Conservation (phyloP, 2,113 vertebrate genomes). For the Callipepla squamata region DNA sequence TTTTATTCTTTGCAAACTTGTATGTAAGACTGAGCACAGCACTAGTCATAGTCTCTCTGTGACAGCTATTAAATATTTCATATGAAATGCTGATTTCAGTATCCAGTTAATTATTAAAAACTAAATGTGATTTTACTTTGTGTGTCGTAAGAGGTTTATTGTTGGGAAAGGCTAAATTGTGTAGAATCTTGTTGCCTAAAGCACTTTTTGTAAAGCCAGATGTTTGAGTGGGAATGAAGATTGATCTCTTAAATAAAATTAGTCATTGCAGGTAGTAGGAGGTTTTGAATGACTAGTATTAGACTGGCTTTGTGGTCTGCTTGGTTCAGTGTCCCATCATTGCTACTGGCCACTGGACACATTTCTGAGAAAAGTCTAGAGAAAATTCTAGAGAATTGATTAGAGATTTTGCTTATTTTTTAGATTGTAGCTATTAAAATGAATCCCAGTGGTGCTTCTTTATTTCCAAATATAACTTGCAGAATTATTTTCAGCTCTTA, state of each 20-base stretch:
- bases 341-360: background rate
- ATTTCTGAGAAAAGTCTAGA: background rate
- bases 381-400: background rate
- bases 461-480: background rate
- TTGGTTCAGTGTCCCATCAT: background rate
- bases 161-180: background rate
- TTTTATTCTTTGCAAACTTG: background rate
- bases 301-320: background rate
- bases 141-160: background rate
- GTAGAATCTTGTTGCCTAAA: background rate
- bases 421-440: background rate
- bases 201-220: background rate
- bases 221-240: background rate
- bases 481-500: background rate
- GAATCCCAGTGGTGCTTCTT: background rate
- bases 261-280: background rate
- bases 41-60: background rate
- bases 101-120: slow-evolving; percentile 8
- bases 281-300: background rate
- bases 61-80: slow-evolving; percentile 26
- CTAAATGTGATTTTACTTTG: background rate
- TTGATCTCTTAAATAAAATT: background rate
- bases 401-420: background rate
- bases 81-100: background rate
- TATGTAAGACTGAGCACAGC: background rate